phyloP scores from a whole-genome alignment of 2,797 vertebrate genomes.

The Clarias laeviceps region DNA sequence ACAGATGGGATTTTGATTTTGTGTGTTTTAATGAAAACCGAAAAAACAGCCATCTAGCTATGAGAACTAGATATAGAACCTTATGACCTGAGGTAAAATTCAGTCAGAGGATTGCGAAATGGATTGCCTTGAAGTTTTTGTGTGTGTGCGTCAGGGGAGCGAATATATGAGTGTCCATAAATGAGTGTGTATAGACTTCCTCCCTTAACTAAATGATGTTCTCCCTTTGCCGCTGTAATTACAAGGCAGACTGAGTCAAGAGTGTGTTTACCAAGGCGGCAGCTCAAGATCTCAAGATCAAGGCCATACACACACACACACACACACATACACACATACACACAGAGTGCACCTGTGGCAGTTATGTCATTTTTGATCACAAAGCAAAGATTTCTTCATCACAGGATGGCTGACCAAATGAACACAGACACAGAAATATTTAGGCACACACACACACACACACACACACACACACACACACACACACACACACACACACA shows the following conservation, averaged over 20 bases:
- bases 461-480: neutral
- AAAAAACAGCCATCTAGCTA: conserved; percentile 31
- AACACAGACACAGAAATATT: conserved; percentile 20
- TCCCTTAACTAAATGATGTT: conserved; percentile 55
- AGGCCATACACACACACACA: conserved; percentile 48
- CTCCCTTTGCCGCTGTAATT: conserved; percentile 54
- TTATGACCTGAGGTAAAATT: conserved; percentile 26
- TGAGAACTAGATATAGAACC: conserved; percentile 21
- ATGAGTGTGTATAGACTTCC: conserved; percentile 43
- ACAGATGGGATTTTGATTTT: conserved; percentile 38
- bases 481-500: neutral
- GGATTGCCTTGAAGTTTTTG: neutral
- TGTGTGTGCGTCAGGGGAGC: conserved; percentile 27
- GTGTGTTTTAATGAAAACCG: conserved; percentile 52
- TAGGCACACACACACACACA: neutral
- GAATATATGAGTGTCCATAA: conserved; percentile 31
- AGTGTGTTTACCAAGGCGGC: conserved; percentile 54
- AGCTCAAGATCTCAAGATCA: conserved; percentile 53
- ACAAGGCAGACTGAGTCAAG: conserved; percentile 49
- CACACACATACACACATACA: conserved; percentile 44
- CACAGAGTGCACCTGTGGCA: conserved; percentile 48
- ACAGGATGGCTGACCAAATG: conserved; percentile 7
- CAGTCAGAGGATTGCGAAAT: conserved; percentile 23
- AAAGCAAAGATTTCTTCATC: conserved; percentile 50
- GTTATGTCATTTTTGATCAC: conserved; percentile 48